Base-by-base conservation (phyloP, 2,888 invertebrate species). In the Monoplex corrugatus region DNA sequence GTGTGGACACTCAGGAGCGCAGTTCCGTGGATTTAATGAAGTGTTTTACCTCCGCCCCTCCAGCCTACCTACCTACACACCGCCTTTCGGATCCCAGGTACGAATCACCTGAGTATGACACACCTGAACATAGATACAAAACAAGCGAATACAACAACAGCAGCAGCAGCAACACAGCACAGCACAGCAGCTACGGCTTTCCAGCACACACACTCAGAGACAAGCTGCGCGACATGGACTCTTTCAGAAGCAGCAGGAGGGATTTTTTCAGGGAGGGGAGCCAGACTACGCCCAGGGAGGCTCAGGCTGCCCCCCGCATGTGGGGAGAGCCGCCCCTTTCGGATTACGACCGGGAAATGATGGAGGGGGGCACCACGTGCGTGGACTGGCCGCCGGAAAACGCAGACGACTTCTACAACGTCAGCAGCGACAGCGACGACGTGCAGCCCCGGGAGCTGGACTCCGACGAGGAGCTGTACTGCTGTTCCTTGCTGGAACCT, bases 391-490 rank as follows among this genome's bases (percentile, higher is more conserved):
- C 84, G 2, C 84, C 35, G 16, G 38, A 84, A 28, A 45, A 72
- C 40, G 57, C 63, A 40, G n/a, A 45, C 68, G 72, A 32, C 35
- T 75, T 45, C 44, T 89, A 45, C n/a, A 75, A 85, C 6, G 84
- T 35, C 32, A 44, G n/a, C 44, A 23, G 75, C 50, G n/a, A 50
- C n/a, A 68, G 35, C 13, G 57, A 87, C 35, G 40, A 93, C 23
- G 87, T 84, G 28, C 89, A 92, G n/a, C 92, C 92, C 1, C 83
- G 91, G 35, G 92, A 90, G 35, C 78, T 92, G 1, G 93, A 94
- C 86, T 93, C 93, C 6, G 94, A 94, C 84, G 93, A 94, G 45
- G 93, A 94, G 38, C 91, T 93, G 43, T 94, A 91, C 83, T 91
- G 90, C 57, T 90, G 91, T 23, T 90, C 90, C 0, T 82, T 91